Evolutionary conservation across 2,113 vertebrate species (phyloP).

Genomic region (Sinocyclocheilus anshuiensis): DNA sequence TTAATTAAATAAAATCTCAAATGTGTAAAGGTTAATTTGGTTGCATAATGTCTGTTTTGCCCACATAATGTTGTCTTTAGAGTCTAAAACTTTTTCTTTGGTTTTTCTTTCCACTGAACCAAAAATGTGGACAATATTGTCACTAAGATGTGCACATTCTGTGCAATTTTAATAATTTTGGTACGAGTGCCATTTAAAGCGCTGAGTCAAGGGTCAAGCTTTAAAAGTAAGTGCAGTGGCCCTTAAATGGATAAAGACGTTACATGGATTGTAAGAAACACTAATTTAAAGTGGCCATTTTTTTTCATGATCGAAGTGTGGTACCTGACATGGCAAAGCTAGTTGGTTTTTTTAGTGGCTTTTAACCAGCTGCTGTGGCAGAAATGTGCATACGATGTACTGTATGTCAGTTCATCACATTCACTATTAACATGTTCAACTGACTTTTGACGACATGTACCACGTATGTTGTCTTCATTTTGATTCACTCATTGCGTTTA

Average conservation of each 20-base stretch:
- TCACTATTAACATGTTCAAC: too few species aligned
- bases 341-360: too few species aligned
- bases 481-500: not conserved
- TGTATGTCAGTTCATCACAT: too few species aligned
- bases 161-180: not conserved
- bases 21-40: slow-evolving; percentile 20
- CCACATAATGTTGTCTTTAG: not conserved
- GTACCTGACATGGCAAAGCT: too few species aligned
- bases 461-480: too few species aligned
- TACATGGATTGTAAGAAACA: too few species aligned
- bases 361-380: too few species aligned
- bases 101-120: not conserved
- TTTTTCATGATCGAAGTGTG: too few species aligned
- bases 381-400: too few species aligned
- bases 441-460: too few species aligned
- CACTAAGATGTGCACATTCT: not conserved
- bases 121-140: not conserved
- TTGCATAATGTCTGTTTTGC: not conserved
- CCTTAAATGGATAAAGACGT: not conserved
- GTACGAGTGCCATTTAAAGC: not conserved
- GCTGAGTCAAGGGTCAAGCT: not conserved
- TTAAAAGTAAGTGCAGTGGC: not conserved
- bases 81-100: too few species aligned
- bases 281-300: too few species aligned
- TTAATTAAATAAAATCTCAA: slow-evolving; percentile 60